Percentiles rank a stretch among this genome's conserved stretches.
Conservation (phyloP, 2,888 invertebrate genomes). For the Drosophila falleni region DNA sequence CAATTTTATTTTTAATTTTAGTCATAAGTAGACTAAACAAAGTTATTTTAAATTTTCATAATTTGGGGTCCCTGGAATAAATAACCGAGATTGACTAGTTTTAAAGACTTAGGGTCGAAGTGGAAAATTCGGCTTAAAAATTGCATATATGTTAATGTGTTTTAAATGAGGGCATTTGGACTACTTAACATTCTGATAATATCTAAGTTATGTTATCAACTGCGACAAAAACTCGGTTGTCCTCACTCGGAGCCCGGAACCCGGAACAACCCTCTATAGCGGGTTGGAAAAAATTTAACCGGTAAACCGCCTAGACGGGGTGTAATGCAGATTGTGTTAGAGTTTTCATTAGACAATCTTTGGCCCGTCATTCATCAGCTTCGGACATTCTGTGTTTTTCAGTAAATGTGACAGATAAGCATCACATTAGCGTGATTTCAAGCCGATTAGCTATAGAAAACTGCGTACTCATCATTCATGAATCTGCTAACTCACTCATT, state of each 20-base stretch:
- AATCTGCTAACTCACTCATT: conserved; percentile 47
- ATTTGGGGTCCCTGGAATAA: no score
- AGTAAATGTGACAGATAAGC: conserved; percentile 57
- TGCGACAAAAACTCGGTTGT: conserved; percentile 36
- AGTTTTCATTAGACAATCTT: conserved; percentile 46
- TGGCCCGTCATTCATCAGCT: conserved; percentile 36
- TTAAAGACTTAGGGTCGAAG: neutral
- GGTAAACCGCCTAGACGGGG: conserved; percentile 3
- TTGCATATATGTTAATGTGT: conserved; percentile 49
- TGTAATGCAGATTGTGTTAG: conserved; percentile 62
- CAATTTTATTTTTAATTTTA: no score
- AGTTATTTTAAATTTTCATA: no score
- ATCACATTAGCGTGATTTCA: conserved; percentile 75
- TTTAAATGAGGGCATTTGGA: conserved; percentile 56
- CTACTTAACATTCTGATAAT: conserved; percentile 39
- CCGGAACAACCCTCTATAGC: conserved; percentile 31
- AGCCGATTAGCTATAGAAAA: conserved; percentile 64
- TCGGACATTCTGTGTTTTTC: conserved; percentile 22
- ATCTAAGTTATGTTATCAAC: conserved; percentile 42
- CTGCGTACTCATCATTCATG: conserved; percentile 54
- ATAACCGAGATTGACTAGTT: neutral
- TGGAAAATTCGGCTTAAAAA: neutral
- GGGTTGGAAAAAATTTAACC: neutral
- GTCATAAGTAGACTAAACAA: no score
- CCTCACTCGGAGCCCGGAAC: neutral